Evolutionary conservation across 2,797 vertebrate species (phyloP).

Genomic region (Cephalopachus bancanus): DNA sequence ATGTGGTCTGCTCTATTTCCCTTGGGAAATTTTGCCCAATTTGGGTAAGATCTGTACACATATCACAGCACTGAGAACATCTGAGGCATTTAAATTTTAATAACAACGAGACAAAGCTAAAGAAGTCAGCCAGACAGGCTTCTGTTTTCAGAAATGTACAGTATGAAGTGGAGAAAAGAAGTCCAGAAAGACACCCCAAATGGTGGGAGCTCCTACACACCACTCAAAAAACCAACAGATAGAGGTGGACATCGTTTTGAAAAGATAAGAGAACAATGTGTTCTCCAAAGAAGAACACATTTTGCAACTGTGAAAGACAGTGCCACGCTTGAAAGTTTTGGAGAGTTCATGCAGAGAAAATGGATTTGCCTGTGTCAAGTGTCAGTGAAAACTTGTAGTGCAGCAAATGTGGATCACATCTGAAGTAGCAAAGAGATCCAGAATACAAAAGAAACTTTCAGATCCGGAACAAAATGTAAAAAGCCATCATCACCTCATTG

Average conservation of each 20-base stretch:
- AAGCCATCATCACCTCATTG: not conserved
- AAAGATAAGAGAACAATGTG: constrained; percentile 37
- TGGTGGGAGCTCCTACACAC: not conserved
- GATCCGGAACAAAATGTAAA: not conserved
- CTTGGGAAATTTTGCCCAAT: constrained; percentile 33
- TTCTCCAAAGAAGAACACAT: not conserved
- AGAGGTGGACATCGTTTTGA: constrained; percentile 17
- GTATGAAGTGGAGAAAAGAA: not conserved
- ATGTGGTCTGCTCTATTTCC: constrained; percentile 8
- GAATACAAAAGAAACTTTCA: constrained; percentile 5
- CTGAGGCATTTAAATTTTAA: constrained; percentile 35
- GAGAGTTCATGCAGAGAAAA: not conserved
- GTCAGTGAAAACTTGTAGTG: not conserved
- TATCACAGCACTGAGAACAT: constrained; percentile 18
- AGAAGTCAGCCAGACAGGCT: not conserved
- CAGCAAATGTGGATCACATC: not conserved
- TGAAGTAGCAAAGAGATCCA: constrained; percentile 12
- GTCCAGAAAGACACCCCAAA: not conserved
- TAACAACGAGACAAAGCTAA: constrained; percentile 43
- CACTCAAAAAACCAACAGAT: not conserved
- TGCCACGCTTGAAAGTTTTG: constrained; percentile 26
- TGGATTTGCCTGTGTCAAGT: not conserved
- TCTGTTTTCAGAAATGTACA: constrained; percentile 38
- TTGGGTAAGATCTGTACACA: not conserved
- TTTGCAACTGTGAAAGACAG: not conserved